These are phyloP conservation scores for Diadumene lineata DNA, from an alignment of 92 coral and sea anemone species.

Conservation along the genomic window DNA sequence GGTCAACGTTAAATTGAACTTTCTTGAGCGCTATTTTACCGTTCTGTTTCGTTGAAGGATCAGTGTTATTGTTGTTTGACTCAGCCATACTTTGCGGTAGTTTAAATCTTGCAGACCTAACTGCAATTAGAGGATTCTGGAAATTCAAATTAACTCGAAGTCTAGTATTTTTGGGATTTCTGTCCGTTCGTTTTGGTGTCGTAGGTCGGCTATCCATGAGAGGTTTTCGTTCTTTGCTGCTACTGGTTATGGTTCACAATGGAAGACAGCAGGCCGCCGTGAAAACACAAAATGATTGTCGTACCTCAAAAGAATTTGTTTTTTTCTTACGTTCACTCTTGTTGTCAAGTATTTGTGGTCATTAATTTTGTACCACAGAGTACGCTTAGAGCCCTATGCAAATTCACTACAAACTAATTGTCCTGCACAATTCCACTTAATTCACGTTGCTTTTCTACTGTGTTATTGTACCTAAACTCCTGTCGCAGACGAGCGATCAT, in stretches of 20 bases:
- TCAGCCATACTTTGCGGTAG: slow-evolving; percentile 19
- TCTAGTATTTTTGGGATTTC: slow-evolving; percentile 17
- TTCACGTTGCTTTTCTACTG: too few species aligned
- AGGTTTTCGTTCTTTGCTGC: not conserved
- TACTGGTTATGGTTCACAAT: slow-evolving; percentile 10
- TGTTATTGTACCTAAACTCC: too few species aligned
- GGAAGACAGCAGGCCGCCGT: not conserved
- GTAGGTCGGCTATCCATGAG: slow-evolving; percentile 1
- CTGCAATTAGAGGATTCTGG: slow-evolving; percentile 24
- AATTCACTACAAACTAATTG: too few species aligned
- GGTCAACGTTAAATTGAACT: not conserved
- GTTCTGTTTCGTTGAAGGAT: slow-evolving; percentile 2
- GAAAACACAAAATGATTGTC: not conserved
- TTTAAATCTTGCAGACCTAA: slow-evolving; percentile 19
- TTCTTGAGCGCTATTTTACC: slow-evolving; percentile 22
- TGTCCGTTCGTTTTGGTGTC: not conserved
- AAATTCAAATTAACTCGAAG: slow-evolving; percentile 30
- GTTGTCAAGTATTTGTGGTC: too few species aligned
- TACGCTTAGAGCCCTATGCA: too few species aligned
- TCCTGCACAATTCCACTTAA: too few species aligned
- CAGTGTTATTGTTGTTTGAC: not conserved
- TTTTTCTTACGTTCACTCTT: too few species aligned
- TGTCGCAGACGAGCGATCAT: too few species aligned
- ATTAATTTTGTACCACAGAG: too few species aligned
- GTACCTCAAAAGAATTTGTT: too few species aligned